A percentile compares a stretch with the other conserved stretches of the same genome.
phyloP scores from a whole-genome alignment of 2,888 invertebrate genomes.

The Rotaria macrura region DNA sequence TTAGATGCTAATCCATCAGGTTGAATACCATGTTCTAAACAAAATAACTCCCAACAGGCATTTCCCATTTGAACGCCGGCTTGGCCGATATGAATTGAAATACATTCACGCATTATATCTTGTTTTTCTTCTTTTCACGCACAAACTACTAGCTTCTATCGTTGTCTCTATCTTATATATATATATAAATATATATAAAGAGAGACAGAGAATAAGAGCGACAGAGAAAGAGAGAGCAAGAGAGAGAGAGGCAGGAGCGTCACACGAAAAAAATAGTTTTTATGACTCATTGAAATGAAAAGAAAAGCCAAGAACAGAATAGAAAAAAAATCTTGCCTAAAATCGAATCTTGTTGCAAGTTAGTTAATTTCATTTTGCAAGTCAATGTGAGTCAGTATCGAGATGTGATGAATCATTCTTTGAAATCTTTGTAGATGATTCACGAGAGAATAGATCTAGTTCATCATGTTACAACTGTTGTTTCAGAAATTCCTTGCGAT shows the following conservation, averaged over 20 bases:
- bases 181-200: no score
- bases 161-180: not conserved
- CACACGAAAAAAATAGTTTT: not conserved
- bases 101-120: not conserved
- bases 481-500: no score
- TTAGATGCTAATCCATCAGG: slow-evolving; percentile 25
- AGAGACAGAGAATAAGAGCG: not conserved
- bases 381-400: no score
- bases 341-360: not conserved
- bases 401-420: no score
- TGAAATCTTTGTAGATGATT: not conserved
- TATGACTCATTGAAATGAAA: not conserved
- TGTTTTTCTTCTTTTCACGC: not conserved
- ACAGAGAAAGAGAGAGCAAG: not conserved
- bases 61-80: slow-evolving; percentile 54
- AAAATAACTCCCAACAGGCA: slow-evolving; percentile 56
- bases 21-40: slow-evolving; percentile 54
- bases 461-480: not conserved
- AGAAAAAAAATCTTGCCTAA: not conserved
- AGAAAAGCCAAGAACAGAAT: no score
- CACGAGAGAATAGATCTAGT: not conserved
- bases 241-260: no score
- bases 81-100: slow-evolving; percentile 47
- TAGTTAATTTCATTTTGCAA: not conserved
- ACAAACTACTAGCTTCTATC: not conserved